These are phyloP conservation scores for Arctopsyche grandis DNA, from an alignment of 1,140 invertebrate genomes.

Conservation along the genomic window DNA sequence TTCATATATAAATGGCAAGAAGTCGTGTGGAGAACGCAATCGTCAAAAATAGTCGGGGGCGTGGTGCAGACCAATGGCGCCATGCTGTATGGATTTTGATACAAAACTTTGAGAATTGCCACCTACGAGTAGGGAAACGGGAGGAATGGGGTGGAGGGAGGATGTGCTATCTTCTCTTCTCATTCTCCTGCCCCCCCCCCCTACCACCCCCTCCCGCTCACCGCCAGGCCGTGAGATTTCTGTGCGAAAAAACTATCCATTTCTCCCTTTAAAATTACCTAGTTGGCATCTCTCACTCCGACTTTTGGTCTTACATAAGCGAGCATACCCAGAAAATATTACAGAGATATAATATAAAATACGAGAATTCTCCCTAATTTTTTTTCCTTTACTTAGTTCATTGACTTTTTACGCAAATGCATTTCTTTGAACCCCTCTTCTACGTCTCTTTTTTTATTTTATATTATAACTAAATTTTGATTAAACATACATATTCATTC, in stretches of 20 bases:
- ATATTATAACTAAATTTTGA: too few relatives aligned
- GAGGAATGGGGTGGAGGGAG: background rate
- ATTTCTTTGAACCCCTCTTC: too few relatives aligned
- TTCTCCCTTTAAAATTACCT: background rate
- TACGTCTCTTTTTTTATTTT: too few relatives aligned
- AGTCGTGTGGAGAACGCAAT: conserved; percentile 21
- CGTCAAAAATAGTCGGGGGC: conserved; percentile 36
- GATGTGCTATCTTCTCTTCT: background rate
- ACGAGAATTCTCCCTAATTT: too few relatives aligned
- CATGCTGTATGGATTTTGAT: conserved; percentile 45
- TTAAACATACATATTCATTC: too few relatives aligned
- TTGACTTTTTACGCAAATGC: too few relatives aligned
- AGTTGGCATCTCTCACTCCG: background rate
- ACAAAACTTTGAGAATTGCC: conserved; percentile 45
- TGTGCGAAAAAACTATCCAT: background rate
- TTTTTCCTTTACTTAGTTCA: too few relatives aligned
- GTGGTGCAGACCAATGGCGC: conserved; percentile 42
- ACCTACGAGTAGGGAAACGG: background rate
- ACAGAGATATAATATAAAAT: background rate
- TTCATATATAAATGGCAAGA: background rate
- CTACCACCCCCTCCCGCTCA: background rate
- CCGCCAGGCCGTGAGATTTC: background rate
- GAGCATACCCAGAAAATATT: background rate
- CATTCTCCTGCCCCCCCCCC: background rate
- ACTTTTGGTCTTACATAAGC: background rate